phyloP scores from a whole-genome alignment of 2,797 vertebrate species.

The Ibycter americanus region DNA sequence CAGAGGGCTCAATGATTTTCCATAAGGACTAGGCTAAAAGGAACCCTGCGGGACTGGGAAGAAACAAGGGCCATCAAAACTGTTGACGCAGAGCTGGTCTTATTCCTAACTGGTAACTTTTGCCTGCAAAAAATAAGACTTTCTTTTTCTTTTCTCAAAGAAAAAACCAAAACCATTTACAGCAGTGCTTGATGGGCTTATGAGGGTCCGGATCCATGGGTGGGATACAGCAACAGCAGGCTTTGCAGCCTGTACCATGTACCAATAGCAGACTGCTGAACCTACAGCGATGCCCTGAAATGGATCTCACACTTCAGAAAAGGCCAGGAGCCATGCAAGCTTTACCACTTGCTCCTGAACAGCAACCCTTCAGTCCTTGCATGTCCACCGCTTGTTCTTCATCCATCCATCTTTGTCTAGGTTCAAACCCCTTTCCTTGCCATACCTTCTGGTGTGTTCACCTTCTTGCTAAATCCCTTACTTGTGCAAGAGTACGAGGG shows the following conservation, averaged over 20 bases:
- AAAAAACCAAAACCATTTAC: not conserved
- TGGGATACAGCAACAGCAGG: not conserved
- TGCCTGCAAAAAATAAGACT: not conserved
- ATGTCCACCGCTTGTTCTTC: not conserved
- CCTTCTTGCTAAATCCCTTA: not conserved
- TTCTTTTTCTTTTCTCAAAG: not conserved
- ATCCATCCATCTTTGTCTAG: too few species aligned
- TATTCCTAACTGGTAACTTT: not conserved
- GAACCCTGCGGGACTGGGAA: not conserved
- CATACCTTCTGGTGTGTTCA: not conserved
- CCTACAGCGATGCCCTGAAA: not conserved
- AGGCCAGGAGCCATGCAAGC: not conserved
- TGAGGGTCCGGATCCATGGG: accelerated
- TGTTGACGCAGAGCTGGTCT: not conserved
- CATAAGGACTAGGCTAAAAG: not conserved
- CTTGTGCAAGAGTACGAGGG: not conserved
- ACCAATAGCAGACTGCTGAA: not conserved
- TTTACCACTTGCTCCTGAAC: not conserved
- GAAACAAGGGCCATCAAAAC: not conserved
- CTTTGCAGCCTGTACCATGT: not conserved
- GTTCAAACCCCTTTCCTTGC: not conserved
- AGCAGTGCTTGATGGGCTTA: not conserved
- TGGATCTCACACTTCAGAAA: not conserved
- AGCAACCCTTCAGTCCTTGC: not conserved
- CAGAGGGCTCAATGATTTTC: slow-evolving; percentile 21